Evolutionary conservation across 2,113 vertebrate species (phyloP), one percentile per base, ranked within the genome.

Genomic region (Trochalopteron elliotii): DNA sequence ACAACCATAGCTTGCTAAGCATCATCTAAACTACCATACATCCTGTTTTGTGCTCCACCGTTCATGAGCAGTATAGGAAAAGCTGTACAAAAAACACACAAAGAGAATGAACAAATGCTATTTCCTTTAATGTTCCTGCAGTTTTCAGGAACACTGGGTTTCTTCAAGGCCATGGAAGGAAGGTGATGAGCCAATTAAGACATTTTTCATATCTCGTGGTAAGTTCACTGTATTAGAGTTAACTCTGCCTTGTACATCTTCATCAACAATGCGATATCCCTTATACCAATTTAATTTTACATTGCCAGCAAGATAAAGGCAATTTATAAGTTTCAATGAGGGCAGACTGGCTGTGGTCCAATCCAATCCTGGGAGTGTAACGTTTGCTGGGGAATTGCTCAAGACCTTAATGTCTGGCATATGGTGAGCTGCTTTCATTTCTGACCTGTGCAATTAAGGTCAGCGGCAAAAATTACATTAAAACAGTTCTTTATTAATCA

Each of bases 261-360:
- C 93, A 96, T 97, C 95, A 96, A 94, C 93, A 96, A 94, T 87
- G 81, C 90, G 95, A 94, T 96, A 97, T 94, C 95, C 91, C 94
- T 95, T 91, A 82, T 68, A 92, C 91, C 90, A 95, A 90, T 97
- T 96, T 96, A 95, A 95, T 97, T 95, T 97, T 92, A 93, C 94
- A 83, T 88, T 94, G 94, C 91, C 91, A 89, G 95, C 85, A 93
- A 97, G 95, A 96, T 96, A 97, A 97, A 97, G 81, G 96, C 93
- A 96, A 96, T 95, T 97, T 94, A 96, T 96, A 97, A 95, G 91
- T 97, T 96, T 93, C 94, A 95, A 61, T 95, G 96, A 96, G 84
- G 3, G 6, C 82, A 93, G 65, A 70, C 90, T 97, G 96, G 96
- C 95, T 86, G 79, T 67, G 93, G 60, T 96, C 97, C 94, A 97